phyloP scores from a whole-genome alignment of 1,140 invertebrate species.

The Papilio polyxenes region DNA sequence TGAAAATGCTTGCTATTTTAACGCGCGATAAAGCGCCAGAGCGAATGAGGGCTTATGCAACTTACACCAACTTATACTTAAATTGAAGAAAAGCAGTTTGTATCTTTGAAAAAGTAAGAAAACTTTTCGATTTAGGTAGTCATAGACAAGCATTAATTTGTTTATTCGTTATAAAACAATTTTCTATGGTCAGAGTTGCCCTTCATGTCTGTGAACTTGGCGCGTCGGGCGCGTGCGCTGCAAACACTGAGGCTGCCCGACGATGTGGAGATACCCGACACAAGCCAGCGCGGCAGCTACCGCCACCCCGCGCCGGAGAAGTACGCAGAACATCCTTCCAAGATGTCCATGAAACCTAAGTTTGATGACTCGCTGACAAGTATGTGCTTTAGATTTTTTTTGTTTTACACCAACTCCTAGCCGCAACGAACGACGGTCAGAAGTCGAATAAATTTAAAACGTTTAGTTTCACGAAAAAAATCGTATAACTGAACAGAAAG shows the following conservation, averaged over 20 bases:
- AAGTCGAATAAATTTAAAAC: too few relatives aligned
- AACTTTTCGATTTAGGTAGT: too few relatives aligned
- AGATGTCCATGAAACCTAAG: conserved; percentile 64
- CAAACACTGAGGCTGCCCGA: conserved; percentile 70
- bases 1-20: too few relatives aligned
- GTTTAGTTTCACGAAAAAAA: too few relatives aligned
- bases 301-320: conserved; percentile 61
- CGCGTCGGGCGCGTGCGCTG: conserved; percentile 65
- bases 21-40: too few relatives aligned
- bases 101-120: too few relatives aligned
- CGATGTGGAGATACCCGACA: conserved; percentile 69
- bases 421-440: too few relatives aligned
- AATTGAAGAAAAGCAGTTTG: too few relatives aligned
- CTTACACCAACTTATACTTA: too few relatives aligned
- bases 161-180: conserved; percentile 20
- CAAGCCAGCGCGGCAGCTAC: conserved; percentile 62
- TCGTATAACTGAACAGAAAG: too few relatives aligned
- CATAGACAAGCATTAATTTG: too few relatives aligned
- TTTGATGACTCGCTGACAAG: conserved; percentile 62
- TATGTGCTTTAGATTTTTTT: conserved; percentile 38
- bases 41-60: too few relatives aligned
- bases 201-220: conserved; percentile 75
- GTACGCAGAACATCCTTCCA: conserved; percentile 59
- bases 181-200: conserved; percentile 62
- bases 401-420: not conserved